Evolutionary conservation across 2,113 vertebrate species (phyloP).

Genomic region (Halcyon malimbica): DNA sequence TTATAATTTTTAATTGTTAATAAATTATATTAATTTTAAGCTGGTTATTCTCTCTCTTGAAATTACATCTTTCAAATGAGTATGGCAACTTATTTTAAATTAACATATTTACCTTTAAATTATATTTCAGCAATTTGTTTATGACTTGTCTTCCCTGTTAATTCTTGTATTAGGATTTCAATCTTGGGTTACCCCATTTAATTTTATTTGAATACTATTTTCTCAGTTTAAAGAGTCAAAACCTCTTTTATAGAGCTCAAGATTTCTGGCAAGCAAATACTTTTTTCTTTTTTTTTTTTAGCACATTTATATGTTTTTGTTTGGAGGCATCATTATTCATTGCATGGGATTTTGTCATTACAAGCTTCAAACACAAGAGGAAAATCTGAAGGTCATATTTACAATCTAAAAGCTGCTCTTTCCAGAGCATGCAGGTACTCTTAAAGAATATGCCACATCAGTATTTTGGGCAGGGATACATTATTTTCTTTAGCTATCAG

Average conservation of each 20-base stretch:
- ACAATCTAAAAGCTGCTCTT: not conserved
- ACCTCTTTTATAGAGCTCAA: not conserved
- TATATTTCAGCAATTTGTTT: slow-evolving; percentile 46
- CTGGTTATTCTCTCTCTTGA: slow-evolving; percentile 72
- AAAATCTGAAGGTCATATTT: not conserved
- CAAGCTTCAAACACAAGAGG: not conserved
- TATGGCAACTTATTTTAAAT: slow-evolving; percentile 56
- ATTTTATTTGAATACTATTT: slow-evolving; percentile 27
- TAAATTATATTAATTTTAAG: slow-evolving; percentile 80
- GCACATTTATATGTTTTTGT: not conserved
- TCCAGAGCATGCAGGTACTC: not conserved
- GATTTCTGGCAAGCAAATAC: not conserved
- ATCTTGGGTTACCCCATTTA: not conserved
- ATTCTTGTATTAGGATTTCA: slow-evolving; percentile 16
- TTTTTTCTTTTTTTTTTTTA: not conserved
- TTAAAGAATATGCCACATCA: not conserved
- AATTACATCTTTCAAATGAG: slow-evolving; percentile 68
- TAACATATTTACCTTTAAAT: slow-evolving; percentile 60
- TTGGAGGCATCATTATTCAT: not conserved
- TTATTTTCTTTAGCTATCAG: not conserved
- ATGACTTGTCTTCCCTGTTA: slow-evolving; percentile 25
- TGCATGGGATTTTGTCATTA: not conserved
- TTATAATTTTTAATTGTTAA: slow-evolving; percentile 89
- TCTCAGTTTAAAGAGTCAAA: slow-evolving; percentile 8
- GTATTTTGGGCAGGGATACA: not conserved